Evolutionary conservation across 2,797 vertebrate species (phyloP).

Genomic region (Momotus momota): DNA sequence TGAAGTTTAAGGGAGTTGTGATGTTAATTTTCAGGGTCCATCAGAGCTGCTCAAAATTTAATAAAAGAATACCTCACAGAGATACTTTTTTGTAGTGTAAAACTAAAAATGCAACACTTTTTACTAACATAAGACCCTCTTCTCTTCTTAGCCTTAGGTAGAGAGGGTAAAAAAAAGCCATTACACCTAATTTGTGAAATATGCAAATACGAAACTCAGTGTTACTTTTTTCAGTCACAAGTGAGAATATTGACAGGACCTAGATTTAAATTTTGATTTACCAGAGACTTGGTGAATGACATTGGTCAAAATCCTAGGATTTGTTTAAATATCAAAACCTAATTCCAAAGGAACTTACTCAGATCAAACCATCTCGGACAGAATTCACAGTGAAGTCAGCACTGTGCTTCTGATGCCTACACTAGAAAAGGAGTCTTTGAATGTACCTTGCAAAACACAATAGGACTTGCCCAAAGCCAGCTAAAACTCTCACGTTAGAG

Average conservation of each 20-base stretch:
- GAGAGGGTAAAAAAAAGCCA: background rate
- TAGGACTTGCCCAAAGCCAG: background rate
- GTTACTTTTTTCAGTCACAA: background rate
- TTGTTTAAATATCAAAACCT: background rate
- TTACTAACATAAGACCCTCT: background rate
- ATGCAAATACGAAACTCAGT: background rate
- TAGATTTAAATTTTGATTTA: background rate
- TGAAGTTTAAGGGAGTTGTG: constrained; percentile 64
- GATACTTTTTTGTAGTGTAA: background rate
- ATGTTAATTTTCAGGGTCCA: constrained; percentile 39
- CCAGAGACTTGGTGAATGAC: background rate
- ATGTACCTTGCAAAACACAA: background rate
- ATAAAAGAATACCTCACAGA: background rate
- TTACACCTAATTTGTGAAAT: background rate
- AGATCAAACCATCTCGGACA: background rate
- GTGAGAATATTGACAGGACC: background rate
- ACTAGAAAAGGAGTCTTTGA: background rate
- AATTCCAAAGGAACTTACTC: background rate
- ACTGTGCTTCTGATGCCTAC: background rate
- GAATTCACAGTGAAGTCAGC: background rate
- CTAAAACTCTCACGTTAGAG: background rate
- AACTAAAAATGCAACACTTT: background rate
- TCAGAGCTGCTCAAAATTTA: background rate
- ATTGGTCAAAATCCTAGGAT: background rate
- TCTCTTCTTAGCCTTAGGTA: background rate